Conservation (phyloP, 2,888 invertebrate species). For the Oligia latruncula region DNA sequence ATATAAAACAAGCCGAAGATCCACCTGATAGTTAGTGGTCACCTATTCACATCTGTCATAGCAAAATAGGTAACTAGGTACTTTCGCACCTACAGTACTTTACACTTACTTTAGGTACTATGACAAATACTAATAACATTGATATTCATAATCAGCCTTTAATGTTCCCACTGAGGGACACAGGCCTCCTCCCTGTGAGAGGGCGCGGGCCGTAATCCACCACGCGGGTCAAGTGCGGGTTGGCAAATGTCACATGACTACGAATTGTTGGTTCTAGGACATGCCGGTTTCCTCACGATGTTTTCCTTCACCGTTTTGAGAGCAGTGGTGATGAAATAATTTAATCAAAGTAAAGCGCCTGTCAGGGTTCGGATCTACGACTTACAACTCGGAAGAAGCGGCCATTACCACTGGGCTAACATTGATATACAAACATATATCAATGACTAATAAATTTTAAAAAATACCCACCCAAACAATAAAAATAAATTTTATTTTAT, state of each 20-base stretch:
- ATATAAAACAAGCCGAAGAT: not conserved
- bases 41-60: not conserved
- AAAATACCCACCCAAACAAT: too few relatives aligned
- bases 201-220: not conserved
- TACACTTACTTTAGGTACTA: not conserved
- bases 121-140: not conserved
- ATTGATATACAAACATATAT: too few relatives aligned
- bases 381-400: too few relatives aligned
- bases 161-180: not conserved
- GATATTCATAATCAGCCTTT: not conserved
- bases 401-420: too few relatives aligned
- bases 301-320: too few relatives aligned
- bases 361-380: too few relatives aligned
- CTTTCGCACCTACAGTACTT: not conserved
- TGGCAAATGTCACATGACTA: not conserved
- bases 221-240: not conserved
- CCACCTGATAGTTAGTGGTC: not conserved
- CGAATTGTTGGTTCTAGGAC: not conserved
- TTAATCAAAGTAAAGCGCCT: too few relatives aligned
- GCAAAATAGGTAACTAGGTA: not conserved
- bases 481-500: not conserved
- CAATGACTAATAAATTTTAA: too few relatives aligned
- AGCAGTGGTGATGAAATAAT: too few relatives aligned
- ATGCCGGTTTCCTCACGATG: too few relatives aligned
- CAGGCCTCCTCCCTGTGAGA: not conserved